Evolutionary conservation across 2,888 invertebrate genomes (phyloP), one percentile per base, ranked within the genome.

Genomic region (Papilio demoleus): DNA sequence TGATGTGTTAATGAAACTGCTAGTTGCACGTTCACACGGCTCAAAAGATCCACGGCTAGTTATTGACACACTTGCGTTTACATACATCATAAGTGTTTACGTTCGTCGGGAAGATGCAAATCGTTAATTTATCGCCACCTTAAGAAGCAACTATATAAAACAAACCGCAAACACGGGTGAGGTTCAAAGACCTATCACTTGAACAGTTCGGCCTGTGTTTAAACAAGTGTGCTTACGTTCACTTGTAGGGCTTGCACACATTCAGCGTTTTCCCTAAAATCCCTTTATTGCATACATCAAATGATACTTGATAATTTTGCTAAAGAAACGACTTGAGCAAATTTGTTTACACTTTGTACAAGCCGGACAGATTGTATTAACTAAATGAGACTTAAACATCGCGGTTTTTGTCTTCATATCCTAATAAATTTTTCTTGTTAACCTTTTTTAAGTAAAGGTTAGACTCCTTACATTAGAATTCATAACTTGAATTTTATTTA

Each of bases 71-170:
- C 79, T 79, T 78, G 79, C 82, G 82, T 85, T 83, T 86, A 75
- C 84, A 85, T 84, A 84, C 81, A 87, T 85, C 84, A 85, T 76
- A 75, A 79, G 73, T 86, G 86, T 88, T 90, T 89, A 88, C 86
- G 78, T 84, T 85, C 77, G 77, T 81, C 75, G 82, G 82, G 81
- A 86, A 87, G 85, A 89, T 89, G 90, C 88, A 88, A 90, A 91
- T 91, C 88, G 88, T 87, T 90, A 90, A 90, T 91, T 89, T 88
- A 90, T 90, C 88, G 84, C 88, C 88, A 87, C 87, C 86, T 88
- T 86, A 83, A 87, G 86, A 81, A 85, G 86, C 82, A 81, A 86
- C 86, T 86, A 88, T 90, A 88, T 91, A 87, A 89, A 88, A 85
- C 85, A 84, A 85, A 88, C 87, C 84, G 87, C 90, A 90, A 90